These are phyloP conservation scores for Alcedo atthis DNA, from an alignment of 2,797 vertebrate genomes.

Conservation along the genomic window DNA sequence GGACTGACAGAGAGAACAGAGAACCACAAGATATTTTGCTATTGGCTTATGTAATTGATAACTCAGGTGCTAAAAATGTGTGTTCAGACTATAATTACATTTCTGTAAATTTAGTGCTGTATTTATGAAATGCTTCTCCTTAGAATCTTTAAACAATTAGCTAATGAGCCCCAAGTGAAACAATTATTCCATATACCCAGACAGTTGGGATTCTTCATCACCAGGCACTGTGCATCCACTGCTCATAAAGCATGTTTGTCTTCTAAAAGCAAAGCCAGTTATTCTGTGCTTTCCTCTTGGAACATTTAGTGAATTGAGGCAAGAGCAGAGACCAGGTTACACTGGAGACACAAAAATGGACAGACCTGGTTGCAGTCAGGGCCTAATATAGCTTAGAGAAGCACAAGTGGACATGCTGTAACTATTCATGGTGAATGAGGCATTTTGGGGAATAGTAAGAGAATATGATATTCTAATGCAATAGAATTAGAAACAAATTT, in stretches of 20 bases:
- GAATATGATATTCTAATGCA: neutral
- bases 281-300: neutral
- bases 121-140: slow-evolving; percentile 59
- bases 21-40: neutral
- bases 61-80: slow-evolving; percentile 26
- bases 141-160: slow-evolving; percentile 60
- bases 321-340: neutral
- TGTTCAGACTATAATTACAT: neutral
- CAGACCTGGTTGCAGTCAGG: neutral
- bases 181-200: slow-evolving; percentile 36
- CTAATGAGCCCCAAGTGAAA: slow-evolving; percentile 65
- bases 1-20: neutral
- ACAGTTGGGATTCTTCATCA: slow-evolving; percentile 44
- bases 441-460: neutral
- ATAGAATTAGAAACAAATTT: neutral
- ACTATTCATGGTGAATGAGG: neutral
- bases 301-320: neutral
- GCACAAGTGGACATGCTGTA: neutral
- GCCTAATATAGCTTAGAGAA: neutral
- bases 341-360: neutral
- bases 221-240: neutral
- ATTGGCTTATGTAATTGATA: neutral
- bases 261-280: neutral
- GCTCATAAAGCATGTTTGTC: neutral
- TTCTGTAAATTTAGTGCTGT: slow-evolving; percentile 40